These are phyloP conservation scores for Pangasius sanitwongsei DNA, from an alignment of 2,797 vertebrate species.

Conservation along the genomic window DNA sequence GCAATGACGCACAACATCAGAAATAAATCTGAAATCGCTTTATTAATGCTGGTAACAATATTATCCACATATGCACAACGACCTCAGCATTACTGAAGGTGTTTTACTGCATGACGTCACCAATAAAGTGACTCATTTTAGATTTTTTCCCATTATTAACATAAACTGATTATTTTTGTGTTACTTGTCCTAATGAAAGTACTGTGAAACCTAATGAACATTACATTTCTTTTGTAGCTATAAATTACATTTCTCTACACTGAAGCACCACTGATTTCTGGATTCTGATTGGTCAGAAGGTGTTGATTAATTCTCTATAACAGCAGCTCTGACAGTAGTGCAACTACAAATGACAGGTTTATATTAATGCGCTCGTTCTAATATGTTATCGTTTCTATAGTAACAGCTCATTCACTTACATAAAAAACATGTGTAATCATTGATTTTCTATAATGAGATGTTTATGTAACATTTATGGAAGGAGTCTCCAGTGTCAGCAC, in stretches of 20 bases:
- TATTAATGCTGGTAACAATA: background rate
- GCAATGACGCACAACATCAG: slow-evolving; percentile 67
- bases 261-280: background rate
- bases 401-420: background rate
- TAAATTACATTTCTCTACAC: background rate
- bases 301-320: background rate
- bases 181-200: background rate
- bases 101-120: background rate
- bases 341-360: background rate
- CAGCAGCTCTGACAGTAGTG: background rate
- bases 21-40: slow-evolving; percentile 65
- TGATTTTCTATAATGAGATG: background rate
- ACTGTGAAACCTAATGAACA: background rate
- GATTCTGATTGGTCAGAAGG: background rate
- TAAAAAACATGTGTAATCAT: background rate
- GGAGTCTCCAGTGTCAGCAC: background rate
- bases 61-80: no score
- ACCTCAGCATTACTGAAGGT: background rate
- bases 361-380: background rate
- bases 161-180: background rate
- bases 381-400: background rate
- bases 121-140: background rate
- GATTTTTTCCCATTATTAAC: background rate
- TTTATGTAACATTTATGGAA: background rate
- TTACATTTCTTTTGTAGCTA: background rate